A percentile compares a stretch with the other conserved stretches of the same genome.
Conservation (phyloP, 2,113 vertebrate genomes). For the Serilophus lunatus region DNA sequence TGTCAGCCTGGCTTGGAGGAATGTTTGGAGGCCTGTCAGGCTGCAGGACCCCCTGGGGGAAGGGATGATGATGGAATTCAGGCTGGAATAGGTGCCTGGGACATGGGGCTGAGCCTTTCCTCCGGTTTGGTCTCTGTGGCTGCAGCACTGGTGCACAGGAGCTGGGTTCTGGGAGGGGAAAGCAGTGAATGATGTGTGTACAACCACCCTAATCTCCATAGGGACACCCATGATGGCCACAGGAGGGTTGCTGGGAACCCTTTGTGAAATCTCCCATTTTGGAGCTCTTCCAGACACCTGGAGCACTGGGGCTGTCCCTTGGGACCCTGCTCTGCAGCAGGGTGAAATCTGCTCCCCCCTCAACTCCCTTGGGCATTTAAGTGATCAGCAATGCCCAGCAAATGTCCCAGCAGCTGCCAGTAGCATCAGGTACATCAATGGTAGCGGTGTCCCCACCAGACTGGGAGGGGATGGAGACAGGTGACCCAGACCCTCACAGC, state of each 20-base stretch:
- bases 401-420: not conserved
- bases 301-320: not conserved
- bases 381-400: not conserved
- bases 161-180: not conserved
- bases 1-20: not conserved
- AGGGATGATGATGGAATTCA: not conserved
- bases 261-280: accelerated
- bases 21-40: not conserved
- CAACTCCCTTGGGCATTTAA: not conserved
- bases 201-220: accelerated
- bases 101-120: accelerated
- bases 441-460: not conserved
- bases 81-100: not conserved
- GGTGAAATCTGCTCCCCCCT: not conserved
- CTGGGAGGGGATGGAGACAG: not conserved
- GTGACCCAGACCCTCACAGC: accelerated
- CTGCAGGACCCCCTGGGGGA: not conserved
- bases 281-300: not conserved
- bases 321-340: not conserved
- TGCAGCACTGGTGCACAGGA: not conserved
- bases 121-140: not conserved
- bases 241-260: not conserved
- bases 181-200: accelerated
- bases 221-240: not conserved
- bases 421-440: accelerated